Evolutionary conservation across 2,113 vertebrate genomes (phyloP).

Genomic region (Vanacampus margaritifer): DNA sequence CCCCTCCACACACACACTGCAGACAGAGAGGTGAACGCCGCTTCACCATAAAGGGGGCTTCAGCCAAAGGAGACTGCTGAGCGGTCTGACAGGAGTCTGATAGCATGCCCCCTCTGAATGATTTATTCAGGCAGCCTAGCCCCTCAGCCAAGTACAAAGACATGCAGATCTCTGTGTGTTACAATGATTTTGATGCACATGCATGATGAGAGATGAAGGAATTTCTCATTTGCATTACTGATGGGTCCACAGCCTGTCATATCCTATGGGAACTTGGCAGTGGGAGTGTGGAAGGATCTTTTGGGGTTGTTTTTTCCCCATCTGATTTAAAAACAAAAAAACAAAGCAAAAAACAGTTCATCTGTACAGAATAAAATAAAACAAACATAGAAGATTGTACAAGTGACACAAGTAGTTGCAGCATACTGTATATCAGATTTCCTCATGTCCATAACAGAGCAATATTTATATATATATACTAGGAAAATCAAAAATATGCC

Average conservation of each 20-base stretch:
- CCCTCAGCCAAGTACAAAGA: slow-evolving; percentile 51
- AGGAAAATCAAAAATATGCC: no score
- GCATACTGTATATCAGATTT: no score
- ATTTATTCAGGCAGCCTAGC: slow-evolving; percentile 49
- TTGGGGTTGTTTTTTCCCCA: not conserved
- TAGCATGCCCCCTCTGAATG: slow-evolving; percentile 34
- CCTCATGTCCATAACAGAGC: no score
- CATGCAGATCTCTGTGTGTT: slow-evolving; percentile 41
- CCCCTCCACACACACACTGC: not conserved
- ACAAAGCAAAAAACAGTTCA: no score
- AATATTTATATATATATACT: no score
- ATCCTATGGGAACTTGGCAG: slow-evolving; percentile 37
- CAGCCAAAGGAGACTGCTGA: slow-evolving; percentile 14
- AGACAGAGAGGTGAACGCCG: slow-evolving; percentile 8
- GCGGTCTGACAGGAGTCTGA: slow-evolving; percentile 38
- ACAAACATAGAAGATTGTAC: no score
- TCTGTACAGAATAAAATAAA: no score
- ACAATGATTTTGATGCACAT: slow-evolving; percentile 45
- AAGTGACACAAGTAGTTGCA: no score
- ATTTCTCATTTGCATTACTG: slow-evolving; percentile 54
- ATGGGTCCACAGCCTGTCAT: slow-evolving; percentile 34
- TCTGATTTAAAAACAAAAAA: no score
- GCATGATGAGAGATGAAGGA: slow-evolving; percentile 46
- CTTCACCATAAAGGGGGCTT: slow-evolving; percentile 10
- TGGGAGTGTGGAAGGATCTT: slow-evolving; percentile 3